These are phyloP conservation scores for Hydraecia micacea DNA, from an alignment of 2,888 invertebrate genomes.

Conservation along the genomic window DNA sequence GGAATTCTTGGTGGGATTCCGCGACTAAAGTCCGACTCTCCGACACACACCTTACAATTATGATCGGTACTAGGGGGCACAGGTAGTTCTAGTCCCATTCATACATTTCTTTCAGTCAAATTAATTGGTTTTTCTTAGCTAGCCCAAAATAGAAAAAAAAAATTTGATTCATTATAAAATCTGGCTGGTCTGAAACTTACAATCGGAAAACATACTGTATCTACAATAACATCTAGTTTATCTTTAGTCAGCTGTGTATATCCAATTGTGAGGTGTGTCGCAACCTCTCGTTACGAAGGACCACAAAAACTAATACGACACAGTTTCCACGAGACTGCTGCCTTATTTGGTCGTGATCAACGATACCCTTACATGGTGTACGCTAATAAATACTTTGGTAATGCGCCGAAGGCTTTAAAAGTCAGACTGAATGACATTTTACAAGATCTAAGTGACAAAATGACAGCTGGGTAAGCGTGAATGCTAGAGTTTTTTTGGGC, in stretches of 20 bases:
- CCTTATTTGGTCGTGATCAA: constrained; percentile 80
- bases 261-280: constrained; percentile 69
- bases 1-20: constrained; percentile 34
- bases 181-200: not conserved
- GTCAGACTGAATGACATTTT: constrained; percentile 61
- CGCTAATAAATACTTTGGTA: constrained; percentile 71
- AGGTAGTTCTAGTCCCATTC: too few relatives aligned
- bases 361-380: constrained; percentile 72
- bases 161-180: constrained; percentile 1
- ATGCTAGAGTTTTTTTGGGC: constrained; percentile 34
- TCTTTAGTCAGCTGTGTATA: constrained; percentile 58
- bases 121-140: not conserved
- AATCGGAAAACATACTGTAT: constrained; percentile 5
- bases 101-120: not conserved
- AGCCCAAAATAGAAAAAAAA: not conserved
- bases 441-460: constrained; percentile 59
- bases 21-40: not conserved
- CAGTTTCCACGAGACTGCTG: constrained; percentile 81
- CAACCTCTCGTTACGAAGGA: constrained; percentile 73
- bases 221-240: constrained; percentile 14
- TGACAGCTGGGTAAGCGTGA: constrained; percentile 52
- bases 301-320: constrained; percentile 78
- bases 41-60: not conserved
- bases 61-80: not conserved
- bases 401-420: constrained; percentile 63